phyloP scores from a whole-genome alignment of 1,140 invertebrate genomes.

The Ericerus pela region DNA sequence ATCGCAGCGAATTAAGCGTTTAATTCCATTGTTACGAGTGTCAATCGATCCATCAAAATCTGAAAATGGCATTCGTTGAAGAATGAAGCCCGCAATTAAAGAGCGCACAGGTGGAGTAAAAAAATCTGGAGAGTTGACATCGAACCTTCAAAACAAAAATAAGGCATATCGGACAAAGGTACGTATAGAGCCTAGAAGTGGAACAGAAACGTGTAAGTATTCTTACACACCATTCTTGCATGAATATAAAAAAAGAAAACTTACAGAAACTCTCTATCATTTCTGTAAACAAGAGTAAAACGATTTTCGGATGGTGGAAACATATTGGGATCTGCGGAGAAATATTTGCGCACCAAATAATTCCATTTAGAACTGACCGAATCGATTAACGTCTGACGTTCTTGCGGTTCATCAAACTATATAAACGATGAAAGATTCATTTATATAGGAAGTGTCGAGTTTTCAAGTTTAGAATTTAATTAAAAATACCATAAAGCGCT shows the following conservation, averaged over 20 bases:
- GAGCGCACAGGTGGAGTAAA: conserved; percentile 72
- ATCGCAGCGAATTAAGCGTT: conserved; percentile 57
- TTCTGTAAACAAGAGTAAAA: conserved; percentile 14
- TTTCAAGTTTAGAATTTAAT: background rate
- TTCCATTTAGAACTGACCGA: conserved; percentile 10
- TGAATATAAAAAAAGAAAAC: too few species aligned
- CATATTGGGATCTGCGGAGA: conserved; percentile 15
- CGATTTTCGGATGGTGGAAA: conserved; percentile 14
- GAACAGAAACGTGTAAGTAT: too few species aligned
- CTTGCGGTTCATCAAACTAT: conserved; percentile 17
- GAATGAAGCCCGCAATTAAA: conserved; percentile 77
- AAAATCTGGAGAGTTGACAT: conserved; percentile 65
- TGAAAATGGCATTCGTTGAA: conserved; percentile 73
- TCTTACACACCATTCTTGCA: too few species aligned
- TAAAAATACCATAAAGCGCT: too few species aligned
- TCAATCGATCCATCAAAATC: conserved; percentile 40
- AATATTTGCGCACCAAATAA: background rate
- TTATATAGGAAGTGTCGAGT: too few species aligned
- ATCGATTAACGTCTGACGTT: background rate
- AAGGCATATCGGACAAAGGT: too few species aligned
- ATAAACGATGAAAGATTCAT: background rate
- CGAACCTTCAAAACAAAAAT: conserved; percentile 42
- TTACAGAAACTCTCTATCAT: conserved; percentile 35
- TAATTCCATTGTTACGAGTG: conserved; percentile 67
- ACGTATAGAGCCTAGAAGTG: too few species aligned